Percentiles rank a stretch among this genome's conserved stretches.
These are phyloP conservation scores for Chaenocephalus aceratus DNA, from an alignment of 2,113 vertebrate genomes.

Conservation along the genomic window DNA sequence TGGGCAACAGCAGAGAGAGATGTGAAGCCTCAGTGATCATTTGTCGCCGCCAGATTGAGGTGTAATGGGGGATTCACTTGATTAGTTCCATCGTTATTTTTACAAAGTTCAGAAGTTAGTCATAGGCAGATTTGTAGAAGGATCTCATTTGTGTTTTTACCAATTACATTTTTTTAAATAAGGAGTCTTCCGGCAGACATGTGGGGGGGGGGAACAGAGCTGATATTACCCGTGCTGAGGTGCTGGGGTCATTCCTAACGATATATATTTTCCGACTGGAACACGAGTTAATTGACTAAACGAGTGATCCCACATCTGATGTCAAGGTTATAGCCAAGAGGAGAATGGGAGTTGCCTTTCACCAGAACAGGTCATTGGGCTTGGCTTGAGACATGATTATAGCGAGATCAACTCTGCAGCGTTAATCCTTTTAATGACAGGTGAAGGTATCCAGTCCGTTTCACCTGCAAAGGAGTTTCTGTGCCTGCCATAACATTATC, in stretches of 20 bases:
- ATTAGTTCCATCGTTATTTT: constrained; percentile 59
- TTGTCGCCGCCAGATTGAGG: constrained; percentile 60
- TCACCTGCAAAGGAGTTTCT: constrained; percentile 47
- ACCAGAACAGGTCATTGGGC: constrained; percentile 53
- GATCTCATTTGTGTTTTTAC: constrained; percentile 23
- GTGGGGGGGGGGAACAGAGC: background rate
- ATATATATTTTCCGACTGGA: constrained; percentile 48
- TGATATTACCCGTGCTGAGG: constrained; percentile 9
- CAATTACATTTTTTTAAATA: constrained; percentile 14
- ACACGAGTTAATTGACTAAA: constrained; percentile 63
- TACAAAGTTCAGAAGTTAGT: constrained; percentile 29
- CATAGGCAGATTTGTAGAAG: constrained; percentile 23
- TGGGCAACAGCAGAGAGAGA: constrained; percentile 58
- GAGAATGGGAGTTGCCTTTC: constrained; percentile 63
- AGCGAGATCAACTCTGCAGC: constrained; percentile 35
- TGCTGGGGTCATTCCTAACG: constrained; percentile 47
- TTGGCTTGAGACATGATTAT: constrained; percentile 42
- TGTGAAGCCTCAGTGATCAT: constrained; percentile 52
- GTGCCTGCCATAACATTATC: no score
- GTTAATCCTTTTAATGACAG: constrained; percentile 42
- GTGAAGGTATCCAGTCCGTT: constrained; percentile 39
- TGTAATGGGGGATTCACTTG: constrained; percentile 50
- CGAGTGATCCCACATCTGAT: constrained; percentile 33
- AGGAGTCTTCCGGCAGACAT: background rate
- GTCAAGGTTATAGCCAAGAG: constrained; percentile 66